Evolutionary conservation across 2,888 invertebrate genomes (phyloP).

Genomic region (Bombylius discolor): DNA sequence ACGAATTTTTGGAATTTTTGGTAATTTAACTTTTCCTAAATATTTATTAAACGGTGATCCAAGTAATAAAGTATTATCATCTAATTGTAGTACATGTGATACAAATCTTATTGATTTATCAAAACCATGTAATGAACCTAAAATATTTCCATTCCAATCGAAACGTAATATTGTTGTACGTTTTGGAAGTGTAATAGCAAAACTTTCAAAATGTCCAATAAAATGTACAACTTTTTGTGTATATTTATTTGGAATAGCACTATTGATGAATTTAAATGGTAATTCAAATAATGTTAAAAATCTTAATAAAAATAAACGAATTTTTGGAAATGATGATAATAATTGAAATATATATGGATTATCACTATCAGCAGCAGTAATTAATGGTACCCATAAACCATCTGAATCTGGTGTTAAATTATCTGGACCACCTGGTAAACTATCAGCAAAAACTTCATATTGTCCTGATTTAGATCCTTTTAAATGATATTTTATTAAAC

Average conservation of each 20-base stretch:
- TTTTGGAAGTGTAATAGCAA: slow-evolving; percentile 32
- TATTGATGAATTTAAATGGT: slow-evolving; percentile 49
- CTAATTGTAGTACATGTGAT: slow-evolving; percentile 54
- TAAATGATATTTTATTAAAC: slow-evolving; percentile 64
- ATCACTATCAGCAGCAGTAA: slow-evolving; percentile 42
- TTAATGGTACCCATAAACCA: slow-evolving; percentile 52
- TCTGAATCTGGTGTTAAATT: slow-evolving; percentile 46
- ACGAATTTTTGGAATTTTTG: slow-evolving; percentile 27
- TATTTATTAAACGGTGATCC: slow-evolving; percentile 57
- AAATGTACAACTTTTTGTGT: slow-evolving; percentile 49
- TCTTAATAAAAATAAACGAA: slow-evolving; percentile 53
- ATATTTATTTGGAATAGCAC: slow-evolving; percentile 50
- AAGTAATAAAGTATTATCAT: slow-evolving; percentile 48
- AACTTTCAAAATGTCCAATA: slow-evolving; percentile 51
- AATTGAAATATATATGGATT: slow-evolving; percentile 44
- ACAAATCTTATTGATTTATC: slow-evolving; percentile 43
- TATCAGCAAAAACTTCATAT: slow-evolving; percentile 65
- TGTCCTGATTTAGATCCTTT: slow-evolving; percentile 70
- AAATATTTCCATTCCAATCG: slow-evolving; percentile 57
- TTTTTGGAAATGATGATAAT: slow-evolving; percentile 46
- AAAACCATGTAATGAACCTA: slow-evolving; percentile 52
- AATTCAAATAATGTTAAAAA: slow-evolving; percentile 45
- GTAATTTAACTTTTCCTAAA: slow-evolving; percentile 49
- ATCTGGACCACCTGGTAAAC: slow-evolving; percentile 50
- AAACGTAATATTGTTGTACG: slow-evolving; percentile 49